phyloP scores from a whole-genome alignment of 1,140 invertebrate species.

The Pemphigus obesinymphae region DNA sequence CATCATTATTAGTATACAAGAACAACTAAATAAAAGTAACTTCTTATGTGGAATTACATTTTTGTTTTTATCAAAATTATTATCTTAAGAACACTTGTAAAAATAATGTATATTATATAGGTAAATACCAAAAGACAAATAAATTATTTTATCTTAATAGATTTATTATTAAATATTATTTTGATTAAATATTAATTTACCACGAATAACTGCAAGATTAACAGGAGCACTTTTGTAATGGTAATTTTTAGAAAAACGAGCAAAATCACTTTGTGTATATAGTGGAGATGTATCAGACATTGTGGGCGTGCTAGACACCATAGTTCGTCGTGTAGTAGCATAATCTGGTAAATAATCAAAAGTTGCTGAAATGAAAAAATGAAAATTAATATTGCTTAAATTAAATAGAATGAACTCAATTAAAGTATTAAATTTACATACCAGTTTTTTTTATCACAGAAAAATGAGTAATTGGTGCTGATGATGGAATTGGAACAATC shows the following conservation, averaged over 20 bases:
- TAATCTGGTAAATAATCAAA: background rate
- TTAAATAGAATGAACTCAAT: background rate
- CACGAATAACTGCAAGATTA: conserved; percentile 18
- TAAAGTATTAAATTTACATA: background rate
- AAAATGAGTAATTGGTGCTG: background rate
- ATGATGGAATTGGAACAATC: background rate
- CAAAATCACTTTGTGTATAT: conserved; percentile 29
- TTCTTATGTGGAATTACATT: too few species aligned
- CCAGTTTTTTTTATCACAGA: conserved; percentile 25
- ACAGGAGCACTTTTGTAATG: background rate
- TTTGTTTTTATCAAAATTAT: too few species aligned
- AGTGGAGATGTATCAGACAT: background rate
- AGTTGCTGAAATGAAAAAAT: background rate
- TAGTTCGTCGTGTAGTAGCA: background rate
- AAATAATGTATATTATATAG: too few species aligned
- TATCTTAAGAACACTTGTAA: too few species aligned
- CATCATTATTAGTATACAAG: too few species aligned
- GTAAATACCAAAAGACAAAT: too few species aligned
- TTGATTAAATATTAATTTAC: too few species aligned
- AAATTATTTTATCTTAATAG: too few species aligned
- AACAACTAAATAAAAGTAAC: too few species aligned
- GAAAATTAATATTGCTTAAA: background rate
- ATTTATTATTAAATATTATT: too few species aligned
- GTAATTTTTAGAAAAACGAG: conserved; percentile 20
- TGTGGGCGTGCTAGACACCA: too few species aligned